Evolutionary conservation across 2,113 vertebrate species (phyloP).

Genomic region (Strix aluco): DNA sequence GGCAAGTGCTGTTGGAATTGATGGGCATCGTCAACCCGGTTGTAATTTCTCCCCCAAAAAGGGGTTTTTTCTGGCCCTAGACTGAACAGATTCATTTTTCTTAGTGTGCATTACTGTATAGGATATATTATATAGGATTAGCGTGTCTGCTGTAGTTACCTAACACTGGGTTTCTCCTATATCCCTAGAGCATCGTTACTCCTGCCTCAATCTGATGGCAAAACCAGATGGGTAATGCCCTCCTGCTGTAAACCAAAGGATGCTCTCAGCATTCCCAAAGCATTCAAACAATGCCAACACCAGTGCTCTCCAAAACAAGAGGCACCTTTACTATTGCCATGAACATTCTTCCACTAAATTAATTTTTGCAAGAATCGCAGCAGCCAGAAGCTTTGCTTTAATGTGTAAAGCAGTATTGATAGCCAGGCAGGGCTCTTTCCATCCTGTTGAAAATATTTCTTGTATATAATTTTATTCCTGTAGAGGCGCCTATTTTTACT

Average conservation of each 20-base stretch:
- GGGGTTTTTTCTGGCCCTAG: rapidly evolving
- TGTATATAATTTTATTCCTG: background rate
- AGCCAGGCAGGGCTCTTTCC: background rate
- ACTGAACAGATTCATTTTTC: background rate
- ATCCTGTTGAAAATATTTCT: background rate
- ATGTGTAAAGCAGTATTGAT: background rate
- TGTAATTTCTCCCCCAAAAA: background rate
- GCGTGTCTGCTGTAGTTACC: background rate
- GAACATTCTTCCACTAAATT: background rate
- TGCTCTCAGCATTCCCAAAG: background rate
- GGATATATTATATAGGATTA: background rate
- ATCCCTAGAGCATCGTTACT: background rate
- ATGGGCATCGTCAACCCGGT: rapidly evolving
- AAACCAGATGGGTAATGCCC: background rate
- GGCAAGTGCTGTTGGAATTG: background rate
- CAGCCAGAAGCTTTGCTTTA: background rate
- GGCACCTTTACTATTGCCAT: rapidly evolving
- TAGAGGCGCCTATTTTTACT: background rate
- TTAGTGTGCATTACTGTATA: background rate
- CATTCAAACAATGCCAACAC: rapidly evolving
- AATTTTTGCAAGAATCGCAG: background rate
- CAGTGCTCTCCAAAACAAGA: background rate
- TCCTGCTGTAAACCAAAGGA: background rate
- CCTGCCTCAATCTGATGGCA: background rate
- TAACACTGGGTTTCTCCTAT: background rate